A percentile compares a stretch with the other conserved stretches of the same genome.
These are phyloP conservation scores for Camponotus vicinus DNA, from an alignment of 1,140 invertebrate genomes.

Conservation along the genomic window DNA sequence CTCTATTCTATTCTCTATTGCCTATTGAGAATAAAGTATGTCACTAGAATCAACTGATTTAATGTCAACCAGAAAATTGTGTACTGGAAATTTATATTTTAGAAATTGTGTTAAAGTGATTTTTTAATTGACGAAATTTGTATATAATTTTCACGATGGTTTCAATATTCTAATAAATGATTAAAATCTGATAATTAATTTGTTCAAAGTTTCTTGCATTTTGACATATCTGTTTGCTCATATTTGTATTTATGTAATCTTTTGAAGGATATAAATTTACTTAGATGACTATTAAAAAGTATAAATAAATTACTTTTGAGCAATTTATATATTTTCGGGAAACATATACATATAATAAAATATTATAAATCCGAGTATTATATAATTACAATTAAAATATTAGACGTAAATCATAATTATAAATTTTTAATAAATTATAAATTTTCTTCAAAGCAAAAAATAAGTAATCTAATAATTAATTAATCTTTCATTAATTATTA, in stretches of 20 bases:
- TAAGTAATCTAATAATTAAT: neutral
- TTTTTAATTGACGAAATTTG: slow-evolving; percentile 36
- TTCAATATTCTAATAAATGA: neutral
- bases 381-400: too few relatives aligned
- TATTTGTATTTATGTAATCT: neutral
- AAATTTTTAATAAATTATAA: neutral
- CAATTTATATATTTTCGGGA: too few relatives aligned
- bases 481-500: neutral
- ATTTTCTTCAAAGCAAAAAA: neutral
- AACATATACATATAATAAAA: too few relatives aligned
- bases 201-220: neutral
- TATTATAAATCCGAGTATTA: too few relatives aligned
- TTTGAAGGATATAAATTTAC: neutral
- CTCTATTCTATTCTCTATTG: slow-evolving; percentile 21
- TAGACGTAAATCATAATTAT: neutral
- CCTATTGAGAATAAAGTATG: slow-evolving; percentile 53
- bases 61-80: slow-evolving; percentile 60
- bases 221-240: neutral
- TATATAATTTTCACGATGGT: neutral
- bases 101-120: slow-evolving; percentile 4
- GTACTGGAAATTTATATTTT: slow-evolving; percentile 10
- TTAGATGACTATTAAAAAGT: too few relatives aligned
- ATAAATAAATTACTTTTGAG: too few relatives aligned
- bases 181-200: neutral
- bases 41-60: slow-evolving; percentile 46